These are phyloP conservation scores for Rhinatrema bivittatum DNA, from an alignment of 2,797 vertebrate genomes.

Conservation along the genomic window DNA sequence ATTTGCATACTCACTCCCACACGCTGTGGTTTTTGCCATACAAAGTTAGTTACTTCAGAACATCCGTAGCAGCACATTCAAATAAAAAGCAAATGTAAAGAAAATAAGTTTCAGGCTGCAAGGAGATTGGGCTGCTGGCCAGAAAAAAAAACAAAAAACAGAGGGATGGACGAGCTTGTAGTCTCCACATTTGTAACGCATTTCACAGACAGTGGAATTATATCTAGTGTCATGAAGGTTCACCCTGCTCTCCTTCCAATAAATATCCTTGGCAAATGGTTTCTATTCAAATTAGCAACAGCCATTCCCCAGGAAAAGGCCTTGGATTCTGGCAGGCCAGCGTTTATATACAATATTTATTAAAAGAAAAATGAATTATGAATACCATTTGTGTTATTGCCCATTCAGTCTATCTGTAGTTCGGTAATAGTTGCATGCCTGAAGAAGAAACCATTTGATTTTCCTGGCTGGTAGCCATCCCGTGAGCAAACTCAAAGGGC, in stretches of 20 bases:
- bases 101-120: too few relatives aligned
- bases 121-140: background rate
- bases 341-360: background rate
- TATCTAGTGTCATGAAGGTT: background rate
- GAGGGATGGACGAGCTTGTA: background rate
- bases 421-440: too few relatives aligned
- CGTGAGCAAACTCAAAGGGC: too few relatives aligned
- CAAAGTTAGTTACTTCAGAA: too few relatives aligned
- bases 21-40: too few relatives aligned
- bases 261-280: background rate
- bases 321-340: background rate
- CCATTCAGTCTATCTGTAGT: background rate
- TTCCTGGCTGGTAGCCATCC: too few relatives aligned
- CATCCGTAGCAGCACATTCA: too few relatives aligned
- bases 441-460: too few relatives aligned
- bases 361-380: background rate
- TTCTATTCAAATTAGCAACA: background rate
- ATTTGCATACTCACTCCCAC: too few relatives aligned
- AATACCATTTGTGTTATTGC: background rate
- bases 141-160: background rate
- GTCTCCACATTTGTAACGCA: background rate
- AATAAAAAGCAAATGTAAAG: too few relatives aligned
- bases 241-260: background rate
- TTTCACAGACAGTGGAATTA: conserved; percentile 1
- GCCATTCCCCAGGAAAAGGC: background rate